Base-by-base conservation (phyloP, 2,888 invertebrate genomes). In the Rhagophthalmus giganteus region DNA sequence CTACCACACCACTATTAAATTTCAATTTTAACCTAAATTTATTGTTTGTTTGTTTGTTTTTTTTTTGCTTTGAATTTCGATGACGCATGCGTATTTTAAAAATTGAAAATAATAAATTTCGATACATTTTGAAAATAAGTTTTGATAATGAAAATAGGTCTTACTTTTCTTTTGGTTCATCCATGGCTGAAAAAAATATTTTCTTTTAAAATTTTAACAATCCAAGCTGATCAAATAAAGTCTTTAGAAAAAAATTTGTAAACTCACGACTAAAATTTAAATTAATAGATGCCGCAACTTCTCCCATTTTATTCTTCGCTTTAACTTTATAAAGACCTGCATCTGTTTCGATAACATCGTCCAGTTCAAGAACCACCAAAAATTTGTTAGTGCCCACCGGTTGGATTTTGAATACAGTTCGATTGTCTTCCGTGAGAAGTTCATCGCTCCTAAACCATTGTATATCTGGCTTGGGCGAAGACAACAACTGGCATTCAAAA, bases 241-340 rank as follows among this genome's bases (percentile, higher is more conserved):
- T 16, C 13, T 15, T 33, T 25, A 5, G 7, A 30, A n/a, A 13
- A 13, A 6, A 26, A 38, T 30, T 3, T n/a, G 26, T 9, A 64
- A 73, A 91, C 94, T 92, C 80, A 96, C 96, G 95, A 80, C 93
- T 94, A 76, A 96, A 94, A 82, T 96, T 96, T 76, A 97, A 86
- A 75, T 94, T 95, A 77, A 95, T 94, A 71, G 94, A 94, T 66
- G 94, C 94, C 70, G 94, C 90, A 74, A 95, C 94, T 83, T 96
- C 95, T 74, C 97, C 97, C 83, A 92, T 91, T 80, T 91, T 91
- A 78, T 94, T 96, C 79, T 93, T 94, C 66, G 94, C 94, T 80
- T 91, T 93, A 76, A 95, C 94, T 80, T 94, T 93, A 81, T 97
- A 98, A 65, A 94, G 87, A 75, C 95, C 95, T 69, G 94, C 94